Evolutionary conservation across 37 sponge, comb jelly and placozoan genomes (phyloP).

Genomic region (Aplysina aerophoba): DNA sequence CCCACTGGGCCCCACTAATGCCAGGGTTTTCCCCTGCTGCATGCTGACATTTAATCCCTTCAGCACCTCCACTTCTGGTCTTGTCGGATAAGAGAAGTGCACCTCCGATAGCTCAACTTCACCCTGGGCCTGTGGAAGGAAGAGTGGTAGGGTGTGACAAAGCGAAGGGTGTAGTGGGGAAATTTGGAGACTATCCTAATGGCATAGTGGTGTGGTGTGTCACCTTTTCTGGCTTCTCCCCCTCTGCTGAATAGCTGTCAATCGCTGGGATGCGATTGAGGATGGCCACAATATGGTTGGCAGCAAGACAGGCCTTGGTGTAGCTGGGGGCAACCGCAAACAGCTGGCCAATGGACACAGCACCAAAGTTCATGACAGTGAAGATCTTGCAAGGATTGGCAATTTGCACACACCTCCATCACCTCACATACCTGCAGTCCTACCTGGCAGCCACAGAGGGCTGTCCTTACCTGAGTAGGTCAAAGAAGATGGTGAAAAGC

Average conservation of each 20-base stretch:
- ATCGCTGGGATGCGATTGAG: slow-evolving; percentile 70
- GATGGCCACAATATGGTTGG: slow-evolving; percentile 70
- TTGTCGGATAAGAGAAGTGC: slow-evolving; percentile 85
- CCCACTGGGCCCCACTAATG: slow-evolving; percentile 98
- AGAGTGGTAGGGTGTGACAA: not conserved
- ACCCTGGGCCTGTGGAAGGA: slow-evolving; percentile 45
- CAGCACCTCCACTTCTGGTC: slow-evolving; percentile 87
- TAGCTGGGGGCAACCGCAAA: slow-evolving; percentile 74
- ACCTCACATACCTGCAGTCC: not conserved
- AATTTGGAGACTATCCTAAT: too few relatives aligned
- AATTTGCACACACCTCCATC: not conserved
- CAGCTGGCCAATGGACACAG: slow-evolving; percentile 57
- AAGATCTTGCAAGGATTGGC: slow-evolving; percentile 42
- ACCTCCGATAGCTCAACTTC: slow-evolving; percentile 66
- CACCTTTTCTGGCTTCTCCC: slow-evolving; percentile 41
- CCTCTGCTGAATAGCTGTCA: slow-evolving; percentile 71
- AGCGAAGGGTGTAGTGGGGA: too few relatives aligned
- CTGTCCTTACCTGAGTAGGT: slow-evolving; percentile 22
- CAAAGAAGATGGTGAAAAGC: slow-evolving; percentile 8
- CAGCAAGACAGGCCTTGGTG: slow-evolving; percentile 70
- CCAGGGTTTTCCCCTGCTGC: slow-evolving; percentile 90
- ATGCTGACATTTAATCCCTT: slow-evolving; percentile 71
- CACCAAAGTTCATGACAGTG: slow-evolving; percentile 72
- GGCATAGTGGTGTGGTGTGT: too few relatives aligned
- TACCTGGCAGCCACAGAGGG: not conserved